Conservation (phyloP, 2,797 vertebrate species). For the Danio choprae region DNA sequence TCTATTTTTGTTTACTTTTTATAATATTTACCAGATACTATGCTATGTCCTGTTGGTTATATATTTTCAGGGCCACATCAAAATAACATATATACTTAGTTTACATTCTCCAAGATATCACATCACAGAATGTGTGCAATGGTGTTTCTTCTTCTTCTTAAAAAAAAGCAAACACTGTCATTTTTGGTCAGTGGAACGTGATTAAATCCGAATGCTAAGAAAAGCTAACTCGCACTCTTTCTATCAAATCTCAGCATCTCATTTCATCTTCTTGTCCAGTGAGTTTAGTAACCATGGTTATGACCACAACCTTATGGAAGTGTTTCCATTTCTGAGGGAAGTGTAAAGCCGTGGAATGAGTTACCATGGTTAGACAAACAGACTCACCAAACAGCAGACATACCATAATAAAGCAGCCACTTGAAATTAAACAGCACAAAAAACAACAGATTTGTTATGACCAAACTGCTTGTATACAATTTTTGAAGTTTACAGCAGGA, state of each 20-base stretch:
- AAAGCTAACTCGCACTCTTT: neutral
- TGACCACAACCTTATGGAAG: conserved; percentile 39
- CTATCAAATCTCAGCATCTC: conserved; percentile 18
- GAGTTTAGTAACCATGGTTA: conserved; percentile 64
- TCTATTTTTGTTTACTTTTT: neutral
- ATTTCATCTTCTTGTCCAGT: conserved; percentile 55
- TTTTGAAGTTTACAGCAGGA: neutral
- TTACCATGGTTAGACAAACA: conserved; percentile 51
- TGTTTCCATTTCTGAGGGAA: conserved; percentile 59
- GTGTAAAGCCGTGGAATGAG: conserved; percentile 57
- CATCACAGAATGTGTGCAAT: neutral
- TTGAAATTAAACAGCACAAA: conserved; percentile 7
- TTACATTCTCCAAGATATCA: neutral
- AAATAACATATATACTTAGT: neutral
- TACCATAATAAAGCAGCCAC: conserved; percentile 1
- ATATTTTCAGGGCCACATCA: neutral
- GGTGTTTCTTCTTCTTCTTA: neutral
- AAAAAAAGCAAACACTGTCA: neutral
- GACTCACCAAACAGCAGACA: conserved; percentile 29
- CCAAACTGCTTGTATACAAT: neutral
- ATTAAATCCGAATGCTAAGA: neutral
- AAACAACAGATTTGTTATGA: neutral
- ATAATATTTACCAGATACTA: neutral
- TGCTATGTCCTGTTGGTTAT: too few species aligned
- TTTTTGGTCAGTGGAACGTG: neutral